A percentile compares a stretch with the other conserved stretches of the same genome.
phyloP scores from a whole-genome alignment of 2,113 vertebrate species.

The Plotosus lineatus region DNA sequence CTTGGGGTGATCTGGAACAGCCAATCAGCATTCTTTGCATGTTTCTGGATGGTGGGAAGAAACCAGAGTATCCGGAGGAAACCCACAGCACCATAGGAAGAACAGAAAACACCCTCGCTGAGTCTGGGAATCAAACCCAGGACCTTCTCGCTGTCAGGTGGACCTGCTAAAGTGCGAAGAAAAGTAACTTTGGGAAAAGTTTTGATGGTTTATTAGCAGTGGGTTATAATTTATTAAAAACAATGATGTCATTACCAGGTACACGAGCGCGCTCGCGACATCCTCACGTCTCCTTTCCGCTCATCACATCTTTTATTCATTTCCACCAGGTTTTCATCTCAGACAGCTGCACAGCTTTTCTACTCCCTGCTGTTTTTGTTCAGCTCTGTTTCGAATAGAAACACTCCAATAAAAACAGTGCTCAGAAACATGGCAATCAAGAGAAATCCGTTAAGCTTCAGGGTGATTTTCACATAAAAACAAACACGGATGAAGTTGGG shows the following conservation, averaged over 20 bases:
- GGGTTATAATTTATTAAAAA: neutral
- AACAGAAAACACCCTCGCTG: too few relatives aligned
- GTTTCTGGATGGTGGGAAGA: too few relatives aligned
- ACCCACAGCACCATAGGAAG: too few relatives aligned
- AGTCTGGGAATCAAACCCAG: too few relatives aligned
- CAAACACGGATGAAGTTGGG: too few relatives aligned
- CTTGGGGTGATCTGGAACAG: too few relatives aligned
- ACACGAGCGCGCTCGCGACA: neutral
- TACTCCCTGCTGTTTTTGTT: neutral
- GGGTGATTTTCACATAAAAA: too few relatives aligned
- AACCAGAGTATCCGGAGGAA: too few relatives aligned
- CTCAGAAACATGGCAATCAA: neutral
- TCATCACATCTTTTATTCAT: neutral
- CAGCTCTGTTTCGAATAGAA: neutral
- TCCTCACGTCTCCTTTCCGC: neutral
- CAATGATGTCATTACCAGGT: neutral
- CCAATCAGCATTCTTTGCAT: too few relatives aligned
- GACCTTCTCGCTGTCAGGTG: too few relatives aligned
- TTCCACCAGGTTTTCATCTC: neutral
- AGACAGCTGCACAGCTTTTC: neutral
- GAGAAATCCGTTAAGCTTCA: too few relatives aligned
- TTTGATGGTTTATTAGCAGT: neutral
- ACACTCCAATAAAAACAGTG: neutral
- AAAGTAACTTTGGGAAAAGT: neutral
- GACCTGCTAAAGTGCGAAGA: too few relatives aligned